Conservation (phyloP, 1,140 invertebrate species). For the Gonatopus flavifemur region DNA sequence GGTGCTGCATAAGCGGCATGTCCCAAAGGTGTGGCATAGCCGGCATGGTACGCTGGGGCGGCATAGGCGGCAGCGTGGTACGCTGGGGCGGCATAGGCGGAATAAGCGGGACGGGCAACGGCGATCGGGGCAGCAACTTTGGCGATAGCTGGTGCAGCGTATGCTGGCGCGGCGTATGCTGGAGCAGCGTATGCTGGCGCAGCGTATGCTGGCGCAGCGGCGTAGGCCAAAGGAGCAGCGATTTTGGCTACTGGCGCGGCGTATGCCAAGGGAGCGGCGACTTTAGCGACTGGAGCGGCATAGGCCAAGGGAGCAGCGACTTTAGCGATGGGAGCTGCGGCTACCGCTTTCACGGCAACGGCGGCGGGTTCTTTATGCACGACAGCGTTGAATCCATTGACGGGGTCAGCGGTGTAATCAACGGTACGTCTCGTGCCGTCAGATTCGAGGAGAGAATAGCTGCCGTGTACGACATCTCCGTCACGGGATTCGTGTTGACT, state of each 20-base stretch:
- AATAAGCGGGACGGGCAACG: no score
- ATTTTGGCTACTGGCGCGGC: conserved; percentile 12
- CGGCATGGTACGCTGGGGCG: no score
- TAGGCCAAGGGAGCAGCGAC: conserved; percentile 27
- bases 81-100: no score
- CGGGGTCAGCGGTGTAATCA: conserved; percentile 64
- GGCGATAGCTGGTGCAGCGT: conserved; percentile 11
- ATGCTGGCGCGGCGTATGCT: conserved; percentile 3
- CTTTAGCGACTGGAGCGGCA: conserved; percentile 14
- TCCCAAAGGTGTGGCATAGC: no score
- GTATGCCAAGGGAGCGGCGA: conserved; percentile 6
- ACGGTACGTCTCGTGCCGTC: conserved; percentile 63
- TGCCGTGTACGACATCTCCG: conserved; percentile 58
- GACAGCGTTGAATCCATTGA: conserved; percentile 68
- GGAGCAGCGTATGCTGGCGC: conserved; percentile 1
- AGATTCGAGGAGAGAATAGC: conserved; percentile 57
- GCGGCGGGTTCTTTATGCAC: conserved; percentile 60
- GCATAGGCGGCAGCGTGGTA: no score
- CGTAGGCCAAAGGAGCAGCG: conserved; percentile 11
- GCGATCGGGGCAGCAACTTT: no score
- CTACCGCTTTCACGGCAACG: conserved; percentile 35
- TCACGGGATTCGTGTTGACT: conserved; percentile 57
- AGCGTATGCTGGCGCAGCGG: conserved; percentile 21
- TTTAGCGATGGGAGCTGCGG: conserved; percentile 19
- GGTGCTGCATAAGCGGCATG: no score